Evolutionary conservation across 2,113 vertebrate species (phyloP), one percentile per base, ranked within the genome.

Genomic region (Anseranas semipalmata): DNA sequence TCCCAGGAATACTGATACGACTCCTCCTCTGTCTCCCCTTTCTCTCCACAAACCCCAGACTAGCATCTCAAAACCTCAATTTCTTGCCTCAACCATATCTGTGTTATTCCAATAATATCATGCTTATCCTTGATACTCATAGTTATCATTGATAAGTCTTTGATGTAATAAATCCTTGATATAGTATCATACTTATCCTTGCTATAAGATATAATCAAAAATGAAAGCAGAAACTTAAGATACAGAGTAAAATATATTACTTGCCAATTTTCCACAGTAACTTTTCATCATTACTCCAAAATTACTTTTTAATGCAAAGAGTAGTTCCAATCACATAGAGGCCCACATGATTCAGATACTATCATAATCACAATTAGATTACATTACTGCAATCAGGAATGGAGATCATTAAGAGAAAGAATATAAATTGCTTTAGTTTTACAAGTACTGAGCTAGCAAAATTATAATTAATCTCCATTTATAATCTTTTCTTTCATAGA

Each of bases 291-390:
- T 99, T 99, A 99, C 99, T 99, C 99, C 99, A 99, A 99, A 99
- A 99, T 99, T 98, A 99, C 99, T 99, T 99, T 99, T 99, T 99
- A 99, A 99, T 99, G 99, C 99, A 99, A 99, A 99, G 99, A 99
- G 99, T 99, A 99, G 99, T 99, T 99, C 99, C 99, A 99, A 99
- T 99, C 99, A 99, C 98, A 99, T 99, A 98, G 99, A 99, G 98
- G 99, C 99, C 99, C 99, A 99, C 99, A 99, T 99, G 99, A 99
- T 99, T 99, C 99, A 99, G 99, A 99, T 99, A 99, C 98, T 99
- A 99, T 99, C 99, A 99, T 99, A 99, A 99, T 99, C 99, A 99
- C 99, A 99, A 99, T 99, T 99, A 99, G 99, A 99, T 99, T 99
- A 99, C 99, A 99, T 99, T 99, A 99, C 98, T 98, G 99, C 99